phyloP scores from a whole-genome alignment of 2,113 vertebrate species.

The Phaethon lepturus region DNA sequence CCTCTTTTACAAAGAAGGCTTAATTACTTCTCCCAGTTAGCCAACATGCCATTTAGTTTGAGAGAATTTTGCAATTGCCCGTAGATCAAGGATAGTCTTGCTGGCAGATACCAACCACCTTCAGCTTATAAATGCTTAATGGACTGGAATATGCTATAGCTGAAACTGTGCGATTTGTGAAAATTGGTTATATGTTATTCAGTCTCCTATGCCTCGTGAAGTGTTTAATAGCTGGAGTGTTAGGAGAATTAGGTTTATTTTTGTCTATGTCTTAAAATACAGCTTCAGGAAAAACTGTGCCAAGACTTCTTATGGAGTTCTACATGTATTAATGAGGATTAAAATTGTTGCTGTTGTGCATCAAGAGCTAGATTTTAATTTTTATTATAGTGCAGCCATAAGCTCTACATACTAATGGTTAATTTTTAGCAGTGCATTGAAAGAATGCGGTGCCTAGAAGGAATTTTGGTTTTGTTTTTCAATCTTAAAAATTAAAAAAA shows the following conservation, averaged over 20 bases:
- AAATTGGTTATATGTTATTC: neutral
- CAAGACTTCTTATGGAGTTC: neutral
- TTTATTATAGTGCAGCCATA: neutral
- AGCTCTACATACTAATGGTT: neutral
- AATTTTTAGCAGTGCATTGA: neutral
- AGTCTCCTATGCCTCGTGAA: neutral
- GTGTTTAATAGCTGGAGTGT: neutral
- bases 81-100: neutral
- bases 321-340: neutral
- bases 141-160: neutral
- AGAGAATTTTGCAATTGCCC: neutral
- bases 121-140: neutral
- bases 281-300: neutral
- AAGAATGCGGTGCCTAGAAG: neutral
- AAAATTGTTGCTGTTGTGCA: neutral
- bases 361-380: neutral
- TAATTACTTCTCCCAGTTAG: slow-evolving; percentile 12
- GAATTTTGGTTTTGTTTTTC: neutral
- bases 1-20: neutral
- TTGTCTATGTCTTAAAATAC: neutral
- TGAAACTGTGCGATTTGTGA: neutral
- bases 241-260: neutral
- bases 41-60: neutral
- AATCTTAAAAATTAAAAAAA: neutral
- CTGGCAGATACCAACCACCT: neutral